phyloP scores from a whole-genome alignment of 2,797 vertebrate genomes.

The Cirrhinus mrigala region DNA sequence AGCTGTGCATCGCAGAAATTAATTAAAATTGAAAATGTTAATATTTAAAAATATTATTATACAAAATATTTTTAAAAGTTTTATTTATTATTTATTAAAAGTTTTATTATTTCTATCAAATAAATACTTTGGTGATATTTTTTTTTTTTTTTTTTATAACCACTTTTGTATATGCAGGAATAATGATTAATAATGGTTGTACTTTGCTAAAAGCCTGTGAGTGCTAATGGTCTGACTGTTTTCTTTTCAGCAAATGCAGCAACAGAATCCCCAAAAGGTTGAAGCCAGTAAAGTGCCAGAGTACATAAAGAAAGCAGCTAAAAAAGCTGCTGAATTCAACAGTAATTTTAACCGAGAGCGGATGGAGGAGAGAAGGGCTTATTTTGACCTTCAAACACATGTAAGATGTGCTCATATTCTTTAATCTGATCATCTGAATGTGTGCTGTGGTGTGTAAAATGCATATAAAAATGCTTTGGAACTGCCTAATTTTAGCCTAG shows the following conservation, averaged over 20 bases:
- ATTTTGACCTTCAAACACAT: slow-evolving; percentile 98
- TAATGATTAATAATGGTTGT: neutral
- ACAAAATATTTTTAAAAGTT: neutral
- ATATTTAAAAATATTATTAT: neutral
- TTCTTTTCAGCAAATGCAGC: slow-evolving; percentile 92
- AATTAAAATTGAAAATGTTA: neutral
- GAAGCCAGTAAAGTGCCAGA: slow-evolving; percentile 99
- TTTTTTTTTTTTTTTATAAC: no score
- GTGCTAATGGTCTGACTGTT: neutral
- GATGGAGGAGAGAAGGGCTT: slow-evolving; percentile 98
- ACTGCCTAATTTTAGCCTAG: neutral
- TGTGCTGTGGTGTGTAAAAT: neutral
- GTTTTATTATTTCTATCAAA: no score
- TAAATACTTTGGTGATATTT: no score
- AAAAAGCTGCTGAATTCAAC: slow-evolving; percentile 98
- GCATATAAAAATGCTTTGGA: neutral
- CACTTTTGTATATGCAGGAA: neutral
- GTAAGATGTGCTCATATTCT: slow-evolving; percentile 73
- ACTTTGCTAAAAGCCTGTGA: neutral
- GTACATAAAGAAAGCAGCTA: slow-evolving; percentile 98
- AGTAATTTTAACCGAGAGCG: slow-evolving; percentile 96
- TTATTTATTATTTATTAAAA: no score
- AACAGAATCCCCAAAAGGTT: slow-evolving; percentile 96
- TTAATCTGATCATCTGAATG: neutral
- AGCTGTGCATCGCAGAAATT: neutral